A percentile compares a stretch with the other conserved stretches of the same genome.
phyloP scores from a whole-genome alignment of 2,888 invertebrate species.

The Spisula subtruncata region DNA sequence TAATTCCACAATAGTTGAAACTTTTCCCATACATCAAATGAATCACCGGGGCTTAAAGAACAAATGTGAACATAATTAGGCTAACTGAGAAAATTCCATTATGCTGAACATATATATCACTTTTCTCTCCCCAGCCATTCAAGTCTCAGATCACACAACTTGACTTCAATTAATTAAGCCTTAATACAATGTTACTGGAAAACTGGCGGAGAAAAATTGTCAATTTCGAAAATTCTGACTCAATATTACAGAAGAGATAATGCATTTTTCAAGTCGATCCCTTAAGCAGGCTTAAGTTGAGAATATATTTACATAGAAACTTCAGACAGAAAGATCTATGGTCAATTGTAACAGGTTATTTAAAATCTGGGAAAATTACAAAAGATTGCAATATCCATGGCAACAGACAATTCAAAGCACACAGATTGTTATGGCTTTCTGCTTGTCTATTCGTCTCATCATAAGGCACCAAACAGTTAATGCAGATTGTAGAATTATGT shows the following conservation, averaged over 20 bases:
- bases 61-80: background rate
- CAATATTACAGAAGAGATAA: background rate
- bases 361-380: background rate
- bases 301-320: background rate
- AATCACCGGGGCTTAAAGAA: background rate
- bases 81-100: constrained; percentile 3
- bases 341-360: constrained; percentile 1
- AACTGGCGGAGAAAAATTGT: background rate
- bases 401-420: too few relatives aligned
- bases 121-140: background rate
- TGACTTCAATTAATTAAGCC: constrained; percentile 10
- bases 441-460: too few relatives aligned
- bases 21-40: background rate
- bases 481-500: too few relatives aligned
- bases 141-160: background rate
- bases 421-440: too few relatives aligned
- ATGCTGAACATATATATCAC: background rate
- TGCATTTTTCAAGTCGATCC: background rate
- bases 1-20: background rate
- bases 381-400: too few relatives aligned
- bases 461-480: too few relatives aligned
- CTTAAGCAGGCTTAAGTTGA: background rate
- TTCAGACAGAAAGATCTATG: background rate
- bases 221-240: background rate
- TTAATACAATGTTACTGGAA: constrained; percentile 8